These are phyloP conservation scores for Onychomys torridus DNA, from an alignment of 2,797 vertebrate species.

Conservation along the genomic window DNA sequence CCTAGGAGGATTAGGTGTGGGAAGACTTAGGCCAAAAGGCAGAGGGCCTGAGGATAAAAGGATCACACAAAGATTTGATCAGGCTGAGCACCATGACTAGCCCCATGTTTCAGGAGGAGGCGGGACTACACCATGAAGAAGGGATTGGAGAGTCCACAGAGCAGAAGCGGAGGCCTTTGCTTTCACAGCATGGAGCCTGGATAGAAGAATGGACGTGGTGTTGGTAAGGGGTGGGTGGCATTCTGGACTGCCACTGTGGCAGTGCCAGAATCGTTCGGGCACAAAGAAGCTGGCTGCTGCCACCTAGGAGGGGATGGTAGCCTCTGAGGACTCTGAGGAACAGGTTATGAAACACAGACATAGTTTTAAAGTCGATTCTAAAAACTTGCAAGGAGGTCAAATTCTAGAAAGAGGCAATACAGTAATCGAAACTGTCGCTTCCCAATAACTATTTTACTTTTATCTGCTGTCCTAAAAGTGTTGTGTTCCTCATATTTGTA, in stretches of 20 bases:
- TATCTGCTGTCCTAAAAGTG: neutral
- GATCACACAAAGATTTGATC: neutral
- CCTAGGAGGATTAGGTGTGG: accelerated
- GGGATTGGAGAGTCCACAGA: neutral
- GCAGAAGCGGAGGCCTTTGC: too few relatives aligned
- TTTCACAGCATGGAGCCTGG: neutral
- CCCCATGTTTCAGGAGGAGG: neutral
- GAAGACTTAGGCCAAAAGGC: neutral
- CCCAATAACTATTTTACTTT: neutral
- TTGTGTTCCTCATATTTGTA: accelerated
- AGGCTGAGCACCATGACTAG: neutral
- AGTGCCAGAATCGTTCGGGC: neutral
- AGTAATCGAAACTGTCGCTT: neutral
- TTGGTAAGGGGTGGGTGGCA: neutral
- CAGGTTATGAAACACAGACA: neutral
- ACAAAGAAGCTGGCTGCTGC: too few relatives aligned
- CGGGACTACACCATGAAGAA: accelerated
- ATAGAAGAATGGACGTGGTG: neutral
- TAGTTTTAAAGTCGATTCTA: neutral
- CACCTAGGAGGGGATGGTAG: neutral
- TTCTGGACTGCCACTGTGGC: too few relatives aligned
- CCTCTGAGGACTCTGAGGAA: neutral
- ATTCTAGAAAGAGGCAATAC: neutral
- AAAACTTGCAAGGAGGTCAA: neutral
- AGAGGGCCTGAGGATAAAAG: neutral